These are phyloP conservation scores for Pseudochromis fuscus DNA, from an alignment of 2,797 vertebrate genomes.

Conservation along the genomic window DNA sequence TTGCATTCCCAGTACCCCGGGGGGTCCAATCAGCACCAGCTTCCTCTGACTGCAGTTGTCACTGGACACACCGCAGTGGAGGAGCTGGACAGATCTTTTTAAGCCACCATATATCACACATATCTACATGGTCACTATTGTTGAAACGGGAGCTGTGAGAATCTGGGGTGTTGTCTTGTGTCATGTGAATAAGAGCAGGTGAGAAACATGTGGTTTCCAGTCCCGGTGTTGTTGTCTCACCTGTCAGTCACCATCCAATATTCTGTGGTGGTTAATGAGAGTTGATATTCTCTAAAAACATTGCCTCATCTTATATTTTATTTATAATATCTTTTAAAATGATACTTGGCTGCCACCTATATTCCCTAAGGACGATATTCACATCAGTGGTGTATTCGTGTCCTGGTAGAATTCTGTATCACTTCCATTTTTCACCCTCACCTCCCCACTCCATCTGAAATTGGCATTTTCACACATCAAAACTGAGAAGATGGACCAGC, in stretches of 20 bases:
- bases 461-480: slow-evolving; percentile 8
- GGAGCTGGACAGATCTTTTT: slow-evolving; percentile 2
- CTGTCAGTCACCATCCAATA: background rate
- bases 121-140: background rate
- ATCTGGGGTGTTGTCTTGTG: background rate
- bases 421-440: background rate
- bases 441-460: background rate
- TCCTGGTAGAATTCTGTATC: background rate
- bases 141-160: background rate
- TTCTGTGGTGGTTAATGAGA: background rate
- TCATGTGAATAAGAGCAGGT: background rate
- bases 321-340: too few species aligned
- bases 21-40: slow-evolving; percentile 55
- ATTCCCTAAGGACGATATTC: background rate
- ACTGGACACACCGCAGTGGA: background rate
- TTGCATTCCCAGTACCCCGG: slow-evolving; percentile 44
- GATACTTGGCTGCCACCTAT: background rate
- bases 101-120: background rate
- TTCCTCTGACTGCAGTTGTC: slow-evolving; percentile 30
- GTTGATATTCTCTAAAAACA: too few species aligned
- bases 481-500: background rate
- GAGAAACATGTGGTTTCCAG: background rate
- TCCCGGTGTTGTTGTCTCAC: background rate
- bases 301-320: too few species aligned
- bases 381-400: background rate